Evolutionary conservation across 1,140 invertebrate species (phyloP), one percentile per base, ranked within the genome.

Genomic region (Tetragnatha versicolor): DNA sequence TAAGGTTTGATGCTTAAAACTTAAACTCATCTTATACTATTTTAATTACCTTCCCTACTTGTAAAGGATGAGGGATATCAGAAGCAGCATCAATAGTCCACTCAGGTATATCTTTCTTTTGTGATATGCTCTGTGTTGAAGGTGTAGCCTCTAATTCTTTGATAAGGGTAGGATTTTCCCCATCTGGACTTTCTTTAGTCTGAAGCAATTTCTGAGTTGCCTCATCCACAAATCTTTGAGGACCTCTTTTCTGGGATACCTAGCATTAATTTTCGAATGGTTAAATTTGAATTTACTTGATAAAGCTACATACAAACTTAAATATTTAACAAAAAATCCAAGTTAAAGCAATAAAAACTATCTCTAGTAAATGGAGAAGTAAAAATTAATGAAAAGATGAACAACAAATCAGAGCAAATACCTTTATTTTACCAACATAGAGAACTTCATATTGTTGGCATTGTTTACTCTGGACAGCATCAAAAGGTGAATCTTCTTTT

Each of bases 351-450:
- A 29, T 29, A 60, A 12, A 60, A 60, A 7, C 25, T 29, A 33
- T 29, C 10, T 3, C 14, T 60, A 60, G n/a, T 29, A 60, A 5
- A 60, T 12, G 5, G 22, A 17, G 25, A 60, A 60, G 31, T 4
- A 7, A 53, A 53, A 10, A 25, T 53, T 25, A n/a, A 7, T 53
- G 6, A 10, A 53, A 14, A 25, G 31, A 61, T 10, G 58, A 33
- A 27, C 25, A 61, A 10, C 9, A 61, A 9, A 12, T 7, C 20
- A 31, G 25, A 9, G 27, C 6, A 55, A 20, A 66, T 77, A 83
- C 92, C 79, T 91, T 90, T 12, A 95, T 93, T 87, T 94, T 95
- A 2, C 94, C 94, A 77, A 94, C 91, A 84, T 96, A 96, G 55
- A 95, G 87, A 0, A 95, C 93, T 91, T 94, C 84, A 37, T 88